These are phyloP conservation scores for Chelonus formosanus DNA, from an alignment of 2,888 invertebrate genomes.

Conservation along the genomic window DNA sequence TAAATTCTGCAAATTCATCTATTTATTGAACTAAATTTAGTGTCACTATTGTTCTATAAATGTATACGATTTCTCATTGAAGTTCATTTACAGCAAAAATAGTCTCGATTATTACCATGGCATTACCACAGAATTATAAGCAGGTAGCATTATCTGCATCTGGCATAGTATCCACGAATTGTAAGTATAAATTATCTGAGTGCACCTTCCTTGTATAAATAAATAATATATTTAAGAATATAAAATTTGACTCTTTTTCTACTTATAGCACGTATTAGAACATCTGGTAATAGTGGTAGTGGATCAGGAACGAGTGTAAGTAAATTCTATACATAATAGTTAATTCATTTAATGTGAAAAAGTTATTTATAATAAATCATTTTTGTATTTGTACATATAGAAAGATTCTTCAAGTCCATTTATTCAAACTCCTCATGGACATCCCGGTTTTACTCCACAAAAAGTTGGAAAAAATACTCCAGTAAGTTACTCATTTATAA, in stretches of 20 bases:
- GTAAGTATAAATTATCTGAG: constrained; percentile 68
- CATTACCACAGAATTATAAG: constrained; percentile 84
- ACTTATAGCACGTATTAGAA: constrained; percentile 70
- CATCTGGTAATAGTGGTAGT: constrained; percentile 67
- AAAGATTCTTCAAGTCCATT: constrained; percentile 82
- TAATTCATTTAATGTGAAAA: not conserved
- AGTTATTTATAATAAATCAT: too few species aligned
- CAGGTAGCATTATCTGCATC: constrained; percentile 82
- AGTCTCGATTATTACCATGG: constrained; percentile 68
- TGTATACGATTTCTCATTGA: too few species aligned
- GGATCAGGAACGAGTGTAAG: constrained; percentile 67
- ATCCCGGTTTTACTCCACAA: constrained; percentile 92
- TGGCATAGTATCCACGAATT: constrained; percentile 75
- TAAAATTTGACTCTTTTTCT: constrained; percentile 37
- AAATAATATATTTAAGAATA: too few species aligned
- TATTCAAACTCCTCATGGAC: constrained; percentile 86
- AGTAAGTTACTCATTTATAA: constrained; percentile 55
- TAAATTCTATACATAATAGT: constrained; percentile 28
- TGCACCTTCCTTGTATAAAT: too few species aligned
- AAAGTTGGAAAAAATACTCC: constrained; percentile 81
- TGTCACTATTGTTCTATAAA: too few species aligned
- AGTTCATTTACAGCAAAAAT: too few species aligned
- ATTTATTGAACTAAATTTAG: too few species aligned
- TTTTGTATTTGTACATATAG: constrained; percentile 56
- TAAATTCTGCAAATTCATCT: too few species aligned